phyloP scores from a whole-genome alignment of 2,888 invertebrate species.

The Norana najaformis region DNA sequence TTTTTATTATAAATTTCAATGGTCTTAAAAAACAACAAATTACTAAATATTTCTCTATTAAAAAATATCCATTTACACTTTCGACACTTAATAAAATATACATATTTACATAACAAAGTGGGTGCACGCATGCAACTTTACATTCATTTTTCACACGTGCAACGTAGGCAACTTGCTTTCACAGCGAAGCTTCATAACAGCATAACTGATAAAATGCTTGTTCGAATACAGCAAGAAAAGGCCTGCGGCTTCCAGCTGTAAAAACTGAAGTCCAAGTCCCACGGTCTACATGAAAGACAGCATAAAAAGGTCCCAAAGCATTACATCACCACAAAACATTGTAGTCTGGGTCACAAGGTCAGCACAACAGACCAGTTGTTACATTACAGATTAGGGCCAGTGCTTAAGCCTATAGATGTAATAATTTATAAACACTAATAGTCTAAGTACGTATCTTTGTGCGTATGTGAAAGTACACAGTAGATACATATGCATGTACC shows the following conservation, averaged over 20 bases:
- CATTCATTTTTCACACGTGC: neutral
- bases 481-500: too few relatives aligned
- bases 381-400: too few relatives aligned
- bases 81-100: neutral
- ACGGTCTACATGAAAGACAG: neutral
- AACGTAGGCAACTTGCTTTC: neutral
- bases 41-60: neutral
- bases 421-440: too few relatives aligned
- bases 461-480: too few relatives aligned
- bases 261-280: neutral
- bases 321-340: too few relatives aligned
- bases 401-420: too few relatives aligned
- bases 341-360: too few relatives aligned
- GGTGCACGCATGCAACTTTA: slow-evolving; percentile 3
- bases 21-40: neutral
- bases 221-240: neutral
- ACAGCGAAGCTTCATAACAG: neutral
- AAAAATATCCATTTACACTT: slow-evolving; percentile 1
- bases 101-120: neutral
- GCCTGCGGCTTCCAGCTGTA: neutral
- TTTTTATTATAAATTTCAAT: neutral
- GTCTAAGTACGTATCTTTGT: too few relatives aligned
- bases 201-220: neutral
- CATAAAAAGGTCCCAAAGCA: neutral
- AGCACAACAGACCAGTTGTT: too few relatives aligned